Evolutionary conservation across 2,797 vertebrate species (phyloP).

Genomic region (Aratinga solstitialis): DNA sequence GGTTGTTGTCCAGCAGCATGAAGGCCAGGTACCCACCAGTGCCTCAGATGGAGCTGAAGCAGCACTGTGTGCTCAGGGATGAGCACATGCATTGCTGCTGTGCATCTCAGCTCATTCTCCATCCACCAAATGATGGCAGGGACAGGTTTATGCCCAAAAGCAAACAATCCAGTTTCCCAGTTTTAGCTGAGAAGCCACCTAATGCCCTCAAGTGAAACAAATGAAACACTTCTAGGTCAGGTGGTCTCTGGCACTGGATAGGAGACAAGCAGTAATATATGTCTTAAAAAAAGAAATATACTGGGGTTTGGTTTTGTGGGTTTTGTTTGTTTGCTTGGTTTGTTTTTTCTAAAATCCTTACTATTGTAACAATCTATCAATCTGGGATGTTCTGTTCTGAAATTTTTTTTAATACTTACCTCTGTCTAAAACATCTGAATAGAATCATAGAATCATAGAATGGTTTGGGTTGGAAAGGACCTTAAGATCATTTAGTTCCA

Average conservation of each 20-base stretch:
- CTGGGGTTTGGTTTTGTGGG: background rate
- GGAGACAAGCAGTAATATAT: background rate
- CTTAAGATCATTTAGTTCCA: no score
- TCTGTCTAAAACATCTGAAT: background rate
- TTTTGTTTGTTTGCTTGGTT: background rate
- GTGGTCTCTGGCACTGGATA: background rate
- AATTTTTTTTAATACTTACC: background rate
- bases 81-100: rapidly evolving
- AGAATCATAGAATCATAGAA: background rate
- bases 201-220: background rate
- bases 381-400: background rate
- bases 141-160: background rate
- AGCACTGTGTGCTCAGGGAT: background rate
- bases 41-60: background rate
- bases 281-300: background rate
- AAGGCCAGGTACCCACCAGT: background rate
- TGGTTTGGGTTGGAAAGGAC: no score
- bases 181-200: background rate
- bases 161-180: background rate
- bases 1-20: rapidly evolving
- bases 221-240: background rate
- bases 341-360: background rate
- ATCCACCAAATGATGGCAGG: background rate
- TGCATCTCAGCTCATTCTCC: background rate
- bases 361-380: background rate